phyloP scores from a whole-genome alignment of 2,888 invertebrate genomes.

The Glaucopsyche alexis region DNA sequence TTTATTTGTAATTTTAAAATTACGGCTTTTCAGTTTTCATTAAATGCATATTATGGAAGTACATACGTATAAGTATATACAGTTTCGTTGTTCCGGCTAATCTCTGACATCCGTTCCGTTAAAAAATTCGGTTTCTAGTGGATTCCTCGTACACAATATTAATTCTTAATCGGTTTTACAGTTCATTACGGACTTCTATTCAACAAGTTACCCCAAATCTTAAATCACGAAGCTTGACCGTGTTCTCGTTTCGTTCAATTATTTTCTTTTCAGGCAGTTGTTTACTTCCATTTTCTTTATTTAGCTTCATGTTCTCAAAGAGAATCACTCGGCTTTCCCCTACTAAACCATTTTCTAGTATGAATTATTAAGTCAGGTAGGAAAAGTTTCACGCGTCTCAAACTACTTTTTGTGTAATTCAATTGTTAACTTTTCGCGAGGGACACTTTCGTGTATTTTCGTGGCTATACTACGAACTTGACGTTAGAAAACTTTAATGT shows the following conservation, averaged over 20 bases:
- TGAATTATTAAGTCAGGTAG: conserved; percentile 11
- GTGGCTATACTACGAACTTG: background rate
- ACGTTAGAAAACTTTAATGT: background rate
- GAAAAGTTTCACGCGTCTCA: conserved; percentile 10
- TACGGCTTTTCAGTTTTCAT: too few relatives aligned
- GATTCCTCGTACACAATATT: too few relatives aligned
- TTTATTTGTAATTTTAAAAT: too few relatives aligned
- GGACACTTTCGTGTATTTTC: background rate
- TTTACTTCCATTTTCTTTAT: conserved; percentile 23
- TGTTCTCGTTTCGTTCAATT: conserved; percentile 26
- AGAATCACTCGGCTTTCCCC: background rate
- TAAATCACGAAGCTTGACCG: conserved; percentile 6
- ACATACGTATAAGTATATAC: too few relatives aligned
- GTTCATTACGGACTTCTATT: background rate
- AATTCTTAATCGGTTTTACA: too few relatives aligned
- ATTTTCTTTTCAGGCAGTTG: conserved; percentile 16
- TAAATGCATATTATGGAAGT: too few relatives aligned
- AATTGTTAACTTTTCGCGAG: background rate
- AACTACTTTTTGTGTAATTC: background rate
- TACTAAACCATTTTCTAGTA: background rate
- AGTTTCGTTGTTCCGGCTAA: too few relatives aligned
- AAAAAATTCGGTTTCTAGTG: too few relatives aligned
- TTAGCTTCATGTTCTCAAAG: conserved; percentile 15
- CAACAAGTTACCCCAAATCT: background rate
- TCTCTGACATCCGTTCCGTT: too few relatives aligned